Evolutionary conservation across 2,113 vertebrate species (phyloP).

Genomic region (Vidua chalybeata): DNA sequence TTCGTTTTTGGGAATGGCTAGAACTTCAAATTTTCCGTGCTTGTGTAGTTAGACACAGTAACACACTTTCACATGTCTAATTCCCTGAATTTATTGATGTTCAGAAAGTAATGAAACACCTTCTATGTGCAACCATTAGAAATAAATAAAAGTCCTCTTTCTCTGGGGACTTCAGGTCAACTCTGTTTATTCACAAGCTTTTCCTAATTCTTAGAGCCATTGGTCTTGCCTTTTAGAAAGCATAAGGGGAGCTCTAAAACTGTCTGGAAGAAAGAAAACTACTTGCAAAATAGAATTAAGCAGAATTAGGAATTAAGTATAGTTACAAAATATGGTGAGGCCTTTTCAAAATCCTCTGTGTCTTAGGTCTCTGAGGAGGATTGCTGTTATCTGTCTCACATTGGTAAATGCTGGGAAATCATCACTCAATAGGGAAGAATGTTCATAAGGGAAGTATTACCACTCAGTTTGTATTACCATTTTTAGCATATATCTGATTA

Average conservation of each 20-base stretch:
- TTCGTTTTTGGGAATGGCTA: not conserved
- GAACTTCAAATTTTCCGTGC: not conserved
- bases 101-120: not conserved
- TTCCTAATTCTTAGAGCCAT: not conserved
- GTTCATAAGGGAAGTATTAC: not conserved
- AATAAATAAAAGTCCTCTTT: not conserved
- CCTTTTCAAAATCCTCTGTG: not conserved
- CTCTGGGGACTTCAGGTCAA: not conserved
- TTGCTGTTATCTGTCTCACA: not conserved
- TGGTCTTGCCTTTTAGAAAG: not conserved
- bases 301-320: not conserved
- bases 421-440: not conserved
- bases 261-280: not conserved
- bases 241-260: not conserved
- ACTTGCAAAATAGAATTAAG: not conserved
- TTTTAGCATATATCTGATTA: not conserved
- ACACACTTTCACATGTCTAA: not conserved
- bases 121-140: not conserved
- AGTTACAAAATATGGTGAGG: not conserved
- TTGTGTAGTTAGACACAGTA: not conserved
- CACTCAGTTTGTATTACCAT: fast-evolving
- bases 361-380: not conserved
- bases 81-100: not conserved
- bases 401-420: not conserved
- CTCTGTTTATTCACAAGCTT: not conserved